Evolutionary conservation across 2,888 invertebrate species (phyloP).

Genomic region (Yponomeuta cagnagella): DNA sequence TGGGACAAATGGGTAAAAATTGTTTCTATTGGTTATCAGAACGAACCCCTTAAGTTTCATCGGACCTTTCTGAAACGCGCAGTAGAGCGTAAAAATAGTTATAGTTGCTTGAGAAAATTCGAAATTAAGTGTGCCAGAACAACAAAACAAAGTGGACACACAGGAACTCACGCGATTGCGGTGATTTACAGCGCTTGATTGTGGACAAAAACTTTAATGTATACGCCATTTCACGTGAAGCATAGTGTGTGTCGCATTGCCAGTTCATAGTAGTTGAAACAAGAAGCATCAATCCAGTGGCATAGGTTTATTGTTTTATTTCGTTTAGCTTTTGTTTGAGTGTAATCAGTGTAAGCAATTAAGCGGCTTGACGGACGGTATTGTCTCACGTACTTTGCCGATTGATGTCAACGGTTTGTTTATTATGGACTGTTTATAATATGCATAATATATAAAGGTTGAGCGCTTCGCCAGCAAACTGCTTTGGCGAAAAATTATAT

Average conservation of each 20-base stretch:
- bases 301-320: no score
- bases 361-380: no score
- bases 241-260: not conserved
- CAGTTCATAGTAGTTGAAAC: not conserved
- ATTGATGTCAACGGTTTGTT: no score
- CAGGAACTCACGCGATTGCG: not conserved
- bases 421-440: no score
- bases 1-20: not conserved
- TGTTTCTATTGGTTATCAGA: not conserved
- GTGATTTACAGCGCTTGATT: constrained; percentile 10
- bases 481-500: no score
- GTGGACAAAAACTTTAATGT: constrained; percentile 12
- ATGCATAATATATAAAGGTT: no score
- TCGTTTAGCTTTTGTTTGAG: no score
- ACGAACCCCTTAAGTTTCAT: not conserved
- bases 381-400: no score
- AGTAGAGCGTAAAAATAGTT: not conserved
- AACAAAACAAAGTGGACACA: constrained; percentile 3
- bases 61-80: not conserved
- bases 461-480: no score
- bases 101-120: not conserved
- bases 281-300: not conserved
- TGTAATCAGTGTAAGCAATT: no score
- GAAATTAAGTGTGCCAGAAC: not conserved
- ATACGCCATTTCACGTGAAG: not conserved